Conservation (phyloP, 1,140 invertebrate species). For the Drosophila suzukii region DNA sequence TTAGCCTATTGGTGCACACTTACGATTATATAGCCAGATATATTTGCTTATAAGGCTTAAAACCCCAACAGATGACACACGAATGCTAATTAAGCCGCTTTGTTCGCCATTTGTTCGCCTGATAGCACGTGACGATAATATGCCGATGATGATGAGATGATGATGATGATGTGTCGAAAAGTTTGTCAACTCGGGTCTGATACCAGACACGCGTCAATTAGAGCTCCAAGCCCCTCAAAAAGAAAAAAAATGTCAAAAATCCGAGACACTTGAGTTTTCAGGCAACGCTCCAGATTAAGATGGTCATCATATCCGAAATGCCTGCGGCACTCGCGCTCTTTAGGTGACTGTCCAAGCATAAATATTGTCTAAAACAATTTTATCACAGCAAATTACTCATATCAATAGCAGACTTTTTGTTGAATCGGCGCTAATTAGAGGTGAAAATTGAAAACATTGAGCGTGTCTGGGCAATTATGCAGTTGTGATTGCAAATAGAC, state of each 20-base stretch:
- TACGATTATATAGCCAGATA: conserved; percentile 13
- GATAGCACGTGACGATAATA: conserved; percentile 52
- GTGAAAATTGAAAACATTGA: conserved; percentile 78
- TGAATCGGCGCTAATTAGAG: conserved; percentile 66
- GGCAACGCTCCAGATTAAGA: conserved; percentile 4
- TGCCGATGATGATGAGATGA: conserved; percentile 15
- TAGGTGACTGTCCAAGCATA: conserved; percentile 51
- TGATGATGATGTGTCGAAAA: conserved; percentile 42
- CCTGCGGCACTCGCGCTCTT: neutral
- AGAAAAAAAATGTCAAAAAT: conserved; percentile 1
- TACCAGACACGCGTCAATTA: conserved; percentile 72
- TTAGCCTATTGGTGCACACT: neutral
- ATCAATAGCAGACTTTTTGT: conserved; percentile 40
- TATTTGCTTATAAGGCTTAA: conserved; percentile 17
- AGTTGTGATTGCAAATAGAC: conserved; percentile 67
- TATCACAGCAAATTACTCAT: conserved; percentile 55
- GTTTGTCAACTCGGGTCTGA: conserved; percentile 56
- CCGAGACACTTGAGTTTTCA: conserved; percentile 2
- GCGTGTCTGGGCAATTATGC: conserved; percentile 73
- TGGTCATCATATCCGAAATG: conserved; percentile 1
- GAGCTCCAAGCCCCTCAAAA: conserved; percentile 26
- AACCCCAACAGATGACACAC: conserved; percentile 58
- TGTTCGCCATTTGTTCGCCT: conserved; percentile 65
- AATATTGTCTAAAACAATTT: conserved; percentile 66
- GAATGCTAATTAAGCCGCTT: conserved; percentile 74